Evolutionary conservation across 1,140 invertebrate species (phyloP).

Genomic region (Proales similis): DNA sequence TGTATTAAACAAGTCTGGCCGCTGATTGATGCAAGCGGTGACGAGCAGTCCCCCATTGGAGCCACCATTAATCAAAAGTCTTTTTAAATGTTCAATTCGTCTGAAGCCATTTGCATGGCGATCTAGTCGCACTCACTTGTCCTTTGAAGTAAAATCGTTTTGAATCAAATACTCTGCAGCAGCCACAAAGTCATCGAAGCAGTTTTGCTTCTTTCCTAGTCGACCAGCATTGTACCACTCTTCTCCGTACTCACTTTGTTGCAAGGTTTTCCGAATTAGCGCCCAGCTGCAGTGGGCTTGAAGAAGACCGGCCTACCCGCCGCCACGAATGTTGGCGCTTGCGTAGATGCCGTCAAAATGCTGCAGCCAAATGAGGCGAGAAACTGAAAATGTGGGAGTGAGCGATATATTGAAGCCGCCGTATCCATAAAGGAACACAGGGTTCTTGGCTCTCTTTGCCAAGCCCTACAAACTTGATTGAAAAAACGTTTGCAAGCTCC

Average conservation of each 20-base stretch:
- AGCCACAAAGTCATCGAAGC: conserved; percentile 88
- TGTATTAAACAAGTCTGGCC: conserved; percentile 85
- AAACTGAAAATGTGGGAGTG: conserved; percentile 73
- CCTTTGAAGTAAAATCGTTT: conserved; percentile 68
- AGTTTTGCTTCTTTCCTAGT: conserved; percentile 88
- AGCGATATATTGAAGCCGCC: conserved; percentile 91
- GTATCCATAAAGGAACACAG: conserved; percentile 84
- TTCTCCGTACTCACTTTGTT: conserved; percentile 82
- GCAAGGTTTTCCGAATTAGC: conserved; percentile 39
- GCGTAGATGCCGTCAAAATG: conserved; percentile 79
- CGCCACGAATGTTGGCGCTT: conserved; percentile 87
- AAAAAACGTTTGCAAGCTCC: too few species aligned
- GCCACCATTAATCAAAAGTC: conserved; percentile 77
- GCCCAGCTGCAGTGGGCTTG: background rate
- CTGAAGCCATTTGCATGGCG: background rate
- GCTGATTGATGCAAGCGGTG: conserved; percentile 78
- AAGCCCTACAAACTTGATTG: conserved; percentile 55
- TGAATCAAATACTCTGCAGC: conserved; percentile 82
- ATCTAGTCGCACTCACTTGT: conserved; percentile 58
- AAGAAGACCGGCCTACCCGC: conserved; percentile 61
- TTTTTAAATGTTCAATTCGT: conserved; percentile 40
- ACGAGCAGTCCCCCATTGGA: conserved; percentile 93
- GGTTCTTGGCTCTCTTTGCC: conserved; percentile 62
- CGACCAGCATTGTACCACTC: conserved; percentile 89
- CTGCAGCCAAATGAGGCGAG: conserved; percentile 77